phyloP scores from a whole-genome alignment of 1,140 invertebrate species.

The Babylonia areolata region DNA sequence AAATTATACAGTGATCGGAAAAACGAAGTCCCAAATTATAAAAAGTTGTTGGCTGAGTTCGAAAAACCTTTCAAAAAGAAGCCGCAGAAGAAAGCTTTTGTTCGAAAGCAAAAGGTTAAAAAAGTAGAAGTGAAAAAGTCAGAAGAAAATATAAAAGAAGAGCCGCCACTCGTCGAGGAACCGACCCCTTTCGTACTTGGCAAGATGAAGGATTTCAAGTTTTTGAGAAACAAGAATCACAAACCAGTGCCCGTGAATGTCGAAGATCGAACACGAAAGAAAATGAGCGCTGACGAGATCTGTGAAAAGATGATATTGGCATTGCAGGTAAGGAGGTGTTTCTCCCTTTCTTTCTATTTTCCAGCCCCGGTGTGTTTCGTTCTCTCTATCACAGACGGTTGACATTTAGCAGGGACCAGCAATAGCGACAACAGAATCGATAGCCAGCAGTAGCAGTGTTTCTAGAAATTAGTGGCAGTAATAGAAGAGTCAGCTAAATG shows the following conservation, averaged over 20 bases:
- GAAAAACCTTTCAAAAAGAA: conserved; percentile 30
- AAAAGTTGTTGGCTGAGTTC: not conserved
- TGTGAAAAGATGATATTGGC: not conserved
- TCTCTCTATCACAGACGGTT: not conserved
- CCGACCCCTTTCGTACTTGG: conserved; percentile 14
- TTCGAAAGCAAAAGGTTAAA: too few species aligned
- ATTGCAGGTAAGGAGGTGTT: not conserved
- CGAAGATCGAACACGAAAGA: not conserved
- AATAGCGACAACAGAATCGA: too few species aligned
- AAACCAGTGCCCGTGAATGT: not conserved
- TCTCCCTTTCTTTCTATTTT: not conserved
- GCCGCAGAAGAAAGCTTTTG: not conserved
- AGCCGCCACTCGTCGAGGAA: too few species aligned
- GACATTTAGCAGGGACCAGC: not conserved
- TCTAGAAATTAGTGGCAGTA: too few species aligned
- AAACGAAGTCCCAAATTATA: not conserved
- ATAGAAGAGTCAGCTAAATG: too few species aligned
- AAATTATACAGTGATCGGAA: not conserved
- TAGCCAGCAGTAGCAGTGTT: too few species aligned
- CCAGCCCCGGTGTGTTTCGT: not conserved
- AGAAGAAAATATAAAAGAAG: too few species aligned
- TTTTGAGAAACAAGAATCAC: conserved; percentile 25
- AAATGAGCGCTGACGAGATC: conserved; percentile 4
- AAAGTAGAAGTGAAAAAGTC: not conserved
- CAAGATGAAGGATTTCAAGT: conserved; percentile 27